Evolutionary conservation across 2,797 vertebrate genomes (phyloP), one percentile per base, ranked within the genome.

Genomic region (Amazona ochrocephala): DNA sequence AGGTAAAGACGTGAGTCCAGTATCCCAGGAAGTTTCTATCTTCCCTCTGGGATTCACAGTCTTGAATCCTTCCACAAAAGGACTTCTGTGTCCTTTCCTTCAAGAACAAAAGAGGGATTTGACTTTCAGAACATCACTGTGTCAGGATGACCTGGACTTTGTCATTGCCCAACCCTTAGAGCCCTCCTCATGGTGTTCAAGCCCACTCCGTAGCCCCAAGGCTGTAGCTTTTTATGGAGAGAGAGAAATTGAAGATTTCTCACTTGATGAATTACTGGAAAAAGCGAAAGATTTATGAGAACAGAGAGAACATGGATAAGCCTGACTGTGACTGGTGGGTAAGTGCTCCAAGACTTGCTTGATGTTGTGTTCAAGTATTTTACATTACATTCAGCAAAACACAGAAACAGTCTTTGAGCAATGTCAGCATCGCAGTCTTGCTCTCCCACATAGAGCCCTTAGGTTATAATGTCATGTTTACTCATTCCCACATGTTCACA

Each of bases 401-500:
- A 70, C 44, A 84, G 67, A 72, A 79, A 90, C 0, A 29, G 73
- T 48, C 48, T 90, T 54, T 79, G 60, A 90, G 71, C 81, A 87
- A 45, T 78, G 83, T 79, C 87, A 89, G 19, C 60, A 79, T 70
- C 6, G 0, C 0, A 0, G 41, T 64, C 81, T 76, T 73, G 75
- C 74, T 92, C 89, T 95, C 94, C 92, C 95, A 95, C 84, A 60
- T 23, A 79, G 67, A 94, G 39, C 87, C 84, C 89, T 92, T 79
- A 64, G 87, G 89, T 93, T 94, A 92, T 76, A 96, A 89, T 79
- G 84, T 72, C 77, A 74, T 91, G 81, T 90, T 94, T 91, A 87
- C 45, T 84, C 60, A 71, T 94, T 93, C 68, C 89, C 87, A 77
- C 48, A 82, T 44, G 54, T 58, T 90, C 81, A 79, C 68, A 95